phyloP scores from a whole-genome alignment of 2,797 vertebrate species.

The Aphelocoma californica region DNA sequence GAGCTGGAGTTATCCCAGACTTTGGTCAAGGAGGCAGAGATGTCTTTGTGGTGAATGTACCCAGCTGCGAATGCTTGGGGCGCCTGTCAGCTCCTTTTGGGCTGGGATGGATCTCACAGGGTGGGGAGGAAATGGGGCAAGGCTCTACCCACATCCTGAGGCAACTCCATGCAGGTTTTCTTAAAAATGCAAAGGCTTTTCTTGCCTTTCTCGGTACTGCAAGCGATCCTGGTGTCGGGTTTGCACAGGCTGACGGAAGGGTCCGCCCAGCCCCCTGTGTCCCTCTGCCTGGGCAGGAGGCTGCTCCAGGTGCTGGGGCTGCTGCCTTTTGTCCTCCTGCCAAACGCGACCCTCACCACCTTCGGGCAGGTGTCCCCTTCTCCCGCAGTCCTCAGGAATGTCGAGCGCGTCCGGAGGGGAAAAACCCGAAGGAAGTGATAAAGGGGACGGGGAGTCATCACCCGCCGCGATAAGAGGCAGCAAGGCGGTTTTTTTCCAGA shows the following conservation, averaged over 20 bases:
- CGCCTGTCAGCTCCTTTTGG: background rate
- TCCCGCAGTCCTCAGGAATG: background rate
- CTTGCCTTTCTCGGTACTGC: fast-evolving
- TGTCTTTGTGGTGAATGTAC: background rate
- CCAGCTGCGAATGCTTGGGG: background rate
- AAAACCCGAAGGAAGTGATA: constrained; percentile 19
- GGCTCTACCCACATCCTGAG: constrained; percentile 38
- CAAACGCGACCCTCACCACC: background rate
- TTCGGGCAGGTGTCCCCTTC: background rate
- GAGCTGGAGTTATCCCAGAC: background rate
- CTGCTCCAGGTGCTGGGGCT: background rate
- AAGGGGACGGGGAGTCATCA: background rate
- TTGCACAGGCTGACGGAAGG: background rate
- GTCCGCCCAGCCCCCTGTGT: background rate
- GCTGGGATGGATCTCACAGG: background rate
- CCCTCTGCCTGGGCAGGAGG: background rate
- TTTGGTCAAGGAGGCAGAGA: background rate
- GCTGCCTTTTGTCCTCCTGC: background rate
- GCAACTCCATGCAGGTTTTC: background rate
- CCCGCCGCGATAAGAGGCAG: constrained; percentile 27
- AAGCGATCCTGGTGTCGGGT: background rate
- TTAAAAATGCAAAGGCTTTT: background rate
- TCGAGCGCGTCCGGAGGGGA: background rate
- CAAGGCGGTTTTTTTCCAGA: background rate
- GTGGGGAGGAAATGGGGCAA: constrained; percentile 26